Evolutionary conservation across 2,797 vertebrate species (phyloP), one percentile per base, ranked within the genome.

Genomic region (Chaunax sp.): DNA sequence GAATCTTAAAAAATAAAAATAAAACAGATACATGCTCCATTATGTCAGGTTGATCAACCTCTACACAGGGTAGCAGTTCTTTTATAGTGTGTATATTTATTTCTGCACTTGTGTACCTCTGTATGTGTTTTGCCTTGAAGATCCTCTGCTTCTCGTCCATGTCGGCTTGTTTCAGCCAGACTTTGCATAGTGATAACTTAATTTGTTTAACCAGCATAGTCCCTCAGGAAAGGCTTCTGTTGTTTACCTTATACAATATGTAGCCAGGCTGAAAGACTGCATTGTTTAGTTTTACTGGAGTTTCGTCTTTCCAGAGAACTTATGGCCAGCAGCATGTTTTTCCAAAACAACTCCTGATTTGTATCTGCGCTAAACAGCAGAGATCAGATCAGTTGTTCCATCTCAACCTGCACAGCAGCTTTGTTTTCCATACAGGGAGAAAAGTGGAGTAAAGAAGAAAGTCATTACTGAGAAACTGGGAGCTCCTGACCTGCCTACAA

Each of bases 171-270:
- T 67, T 64, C 35, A 63, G 58, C 51, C 18, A 44, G 22, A 19
- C 37, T 90, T 90, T 90, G 86, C 88, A 90, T 90, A 75, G 64
- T 64, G 64, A 74, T 76, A 51, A 30, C 61, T 53, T 68, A 0
- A 76, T 90, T 87, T 88, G 87, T 68, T 84, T 85, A 69, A 14
- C 40, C 19, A 33, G 69, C 30, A 43, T 26, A 14, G 61, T 72
- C 59, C 51, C 28, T 47, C 8, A 18, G 30, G 47, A 75, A 23
- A 68, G 69, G 59, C 64, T 55, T 58, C 0, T 28, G 55, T 43
- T 58, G 46, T 43, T 69, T 67, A 46, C 50, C 61, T 60, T 49
- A 51, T 64, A 26, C 44, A 78, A 19, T 63, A 73, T 62, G 70
- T 60, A 70, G 50, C 35, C 56, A 43, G 61, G 54, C 61, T 37